Conservation (phyloP, 2,797 vertebrate species). For the Apodemus agrarius region DNA sequence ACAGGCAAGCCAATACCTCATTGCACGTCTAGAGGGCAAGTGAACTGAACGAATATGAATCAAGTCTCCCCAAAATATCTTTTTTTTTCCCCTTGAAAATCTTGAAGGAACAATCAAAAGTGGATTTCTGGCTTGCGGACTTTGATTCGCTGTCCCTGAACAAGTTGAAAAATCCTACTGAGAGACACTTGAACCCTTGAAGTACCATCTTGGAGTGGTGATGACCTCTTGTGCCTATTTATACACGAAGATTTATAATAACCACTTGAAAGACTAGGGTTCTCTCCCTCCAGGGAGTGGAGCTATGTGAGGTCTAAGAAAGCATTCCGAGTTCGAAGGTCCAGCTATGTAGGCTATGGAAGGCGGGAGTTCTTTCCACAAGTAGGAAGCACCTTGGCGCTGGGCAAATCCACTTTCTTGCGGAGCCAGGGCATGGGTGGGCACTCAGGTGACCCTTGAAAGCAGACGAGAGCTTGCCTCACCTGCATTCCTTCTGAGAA, state of each 20-base stretch:
- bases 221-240: slow-evolving; percentile 87
- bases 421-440: not conserved
- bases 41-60: not conserved
- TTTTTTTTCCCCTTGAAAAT: not conserved
- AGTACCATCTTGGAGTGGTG: slow-evolving; percentile 83
- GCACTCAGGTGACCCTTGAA: not conserved
- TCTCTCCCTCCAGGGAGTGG: slow-evolving; percentile 65
- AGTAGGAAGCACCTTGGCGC: slow-evolving; percentile 39
- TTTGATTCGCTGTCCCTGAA: slow-evolving; percentile 65
- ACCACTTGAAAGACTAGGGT: slow-evolving; percentile 82
- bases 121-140: not conserved
- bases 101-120: slow-evolving; percentile 52
- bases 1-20: not conserved
- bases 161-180: slow-evolving; percentile 82
- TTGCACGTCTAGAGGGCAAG: not conserved
- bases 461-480: not conserved
- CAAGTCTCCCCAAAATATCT: not conserved
- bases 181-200: slow-evolving; percentile 86
- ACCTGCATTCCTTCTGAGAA: not conserved
- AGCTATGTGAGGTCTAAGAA: slow-evolving; percentile 81
- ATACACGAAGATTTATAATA: slow-evolving; percentile 84
- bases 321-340: slow-evolving; percentile 79
- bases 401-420: not conserved
- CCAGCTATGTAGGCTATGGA: slow-evolving; percentile 76
- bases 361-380: slow-evolving; percentile 67